A percentile compares a stretch with the other conserved stretches of the same genome.
These are phyloP conservation scores for Papio anubis DNA, from an alignment of 2,113 vertebrate species.

Conservation along the genomic window DNA sequence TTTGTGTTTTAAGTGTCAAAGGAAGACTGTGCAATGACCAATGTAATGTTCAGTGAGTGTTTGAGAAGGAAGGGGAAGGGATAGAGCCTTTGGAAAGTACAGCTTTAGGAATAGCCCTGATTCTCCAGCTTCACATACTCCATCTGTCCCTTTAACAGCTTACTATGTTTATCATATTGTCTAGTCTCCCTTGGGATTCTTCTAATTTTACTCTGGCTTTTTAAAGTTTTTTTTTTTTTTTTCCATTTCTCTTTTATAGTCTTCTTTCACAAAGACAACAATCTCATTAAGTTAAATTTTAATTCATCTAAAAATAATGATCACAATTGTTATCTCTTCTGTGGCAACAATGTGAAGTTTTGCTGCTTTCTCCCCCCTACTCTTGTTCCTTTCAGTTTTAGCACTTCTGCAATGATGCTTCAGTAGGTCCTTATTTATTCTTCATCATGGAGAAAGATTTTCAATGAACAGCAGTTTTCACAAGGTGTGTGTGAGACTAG, in stretches of 20 bases:
- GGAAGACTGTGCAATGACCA: not conserved
- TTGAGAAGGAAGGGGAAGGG: too few species aligned
- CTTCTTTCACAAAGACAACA: not conserved
- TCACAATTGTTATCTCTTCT: not conserved
- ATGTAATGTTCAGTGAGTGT: not conserved
- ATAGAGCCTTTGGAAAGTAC: not conserved
- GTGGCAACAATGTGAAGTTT: not conserved
- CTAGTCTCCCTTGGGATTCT: not conserved
- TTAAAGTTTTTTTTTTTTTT: rapidly evolving
- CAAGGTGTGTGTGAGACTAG: not conserved
- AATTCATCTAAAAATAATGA: not conserved
- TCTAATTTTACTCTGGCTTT: not conserved
- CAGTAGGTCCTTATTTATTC: not conserved
- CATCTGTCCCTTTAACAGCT: too few species aligned
- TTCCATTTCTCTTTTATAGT: not conserved
- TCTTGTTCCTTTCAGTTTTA: not conserved
- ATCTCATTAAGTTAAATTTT: not conserved
- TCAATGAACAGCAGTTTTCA: not conserved
- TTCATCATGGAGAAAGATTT: not conserved
- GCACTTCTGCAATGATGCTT: not conserved
- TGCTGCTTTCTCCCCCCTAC: rapidly evolving
- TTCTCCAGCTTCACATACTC: not conserved
- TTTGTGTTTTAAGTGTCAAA: not conserved
- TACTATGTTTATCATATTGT: not conserved
- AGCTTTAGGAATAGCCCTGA: too few species aligned